Percentiles rank a stretch among this genome's conserved stretches.
Evolutionary conservation across 2,888 invertebrate species (phyloP).

Genomic region (Tridacna gigas): DNA sequence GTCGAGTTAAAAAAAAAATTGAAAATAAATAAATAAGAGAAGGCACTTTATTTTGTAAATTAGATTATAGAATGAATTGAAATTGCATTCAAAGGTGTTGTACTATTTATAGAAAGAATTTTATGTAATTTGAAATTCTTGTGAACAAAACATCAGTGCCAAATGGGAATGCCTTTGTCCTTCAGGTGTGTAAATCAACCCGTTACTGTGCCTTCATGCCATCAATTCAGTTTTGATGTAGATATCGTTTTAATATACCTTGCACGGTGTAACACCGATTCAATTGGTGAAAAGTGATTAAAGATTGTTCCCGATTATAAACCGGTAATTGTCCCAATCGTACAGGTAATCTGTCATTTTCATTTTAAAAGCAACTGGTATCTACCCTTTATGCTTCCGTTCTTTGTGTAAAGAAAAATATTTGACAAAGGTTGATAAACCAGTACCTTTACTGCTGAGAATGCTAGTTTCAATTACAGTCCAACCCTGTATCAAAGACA

Average conservation of each 20-base stretch:
- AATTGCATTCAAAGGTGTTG: too few relatives aligned
- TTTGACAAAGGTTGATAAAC: too few relatives aligned
- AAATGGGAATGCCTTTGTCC: background rate
- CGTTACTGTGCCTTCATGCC: background rate
- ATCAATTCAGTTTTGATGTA: background rate
- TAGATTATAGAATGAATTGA: too few relatives aligned
- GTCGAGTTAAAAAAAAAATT: too few relatives aligned
- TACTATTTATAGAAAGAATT: too few relatives aligned
- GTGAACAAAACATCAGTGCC: background rate
- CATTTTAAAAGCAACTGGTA: background rate
- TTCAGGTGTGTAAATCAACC: background rate
- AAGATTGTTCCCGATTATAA: conserved; percentile 16
- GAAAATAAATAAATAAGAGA: too few relatives aligned
- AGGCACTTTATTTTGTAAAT: too few relatives aligned
- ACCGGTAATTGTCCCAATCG: conserved; percentile 23
- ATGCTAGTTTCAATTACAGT: too few relatives aligned
- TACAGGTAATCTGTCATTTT: conserved; percentile 26
- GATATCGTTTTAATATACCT: conserved; percentile 4
- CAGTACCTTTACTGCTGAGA: too few relatives aligned
- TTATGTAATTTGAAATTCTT: too few relatives aligned
- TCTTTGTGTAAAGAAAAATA: background rate
- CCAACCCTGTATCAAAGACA: too few relatives aligned
- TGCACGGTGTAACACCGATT: background rate
- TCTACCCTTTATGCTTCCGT: background rate
- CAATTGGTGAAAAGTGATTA: conserved; percentile 23